These are phyloP conservation scores for Sebastes flavidus DNA, from an alignment of 2,797 vertebrate species.

Conservation along the genomic window DNA sequence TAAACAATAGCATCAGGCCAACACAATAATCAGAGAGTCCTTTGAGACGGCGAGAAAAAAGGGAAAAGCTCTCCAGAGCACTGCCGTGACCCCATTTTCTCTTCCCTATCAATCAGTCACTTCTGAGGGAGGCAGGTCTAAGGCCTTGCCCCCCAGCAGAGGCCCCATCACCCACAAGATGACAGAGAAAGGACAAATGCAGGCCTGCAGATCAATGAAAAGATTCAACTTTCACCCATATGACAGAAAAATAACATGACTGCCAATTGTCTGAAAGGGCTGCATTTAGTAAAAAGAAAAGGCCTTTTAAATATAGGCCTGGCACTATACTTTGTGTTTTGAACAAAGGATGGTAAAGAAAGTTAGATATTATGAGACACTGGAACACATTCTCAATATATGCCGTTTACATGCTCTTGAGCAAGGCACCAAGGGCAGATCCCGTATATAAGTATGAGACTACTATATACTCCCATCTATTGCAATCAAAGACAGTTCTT, in stretches of 20 bases:
- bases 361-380: not conserved
- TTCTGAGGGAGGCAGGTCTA: constrained; percentile 35
- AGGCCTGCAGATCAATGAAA: constrained; percentile 24
- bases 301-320: constrained; percentile 5
- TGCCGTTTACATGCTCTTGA: not conserved
- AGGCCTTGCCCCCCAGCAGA: constrained; percentile 25
- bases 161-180: constrained; percentile 32
- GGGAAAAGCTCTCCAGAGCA: constrained; percentile 13
- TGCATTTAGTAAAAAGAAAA: not conserved
- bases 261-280: not conserved
- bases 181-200: constrained; percentile 33
- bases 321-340: not conserved
- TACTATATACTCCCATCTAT: not conserved
- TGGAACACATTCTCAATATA: not conserved
- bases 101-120: constrained; percentile 56
- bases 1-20: constrained; percentile 40
- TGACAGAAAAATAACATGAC: constrained; percentile 14
- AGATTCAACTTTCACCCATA: constrained; percentile 19
- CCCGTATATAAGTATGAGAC: not conserved
- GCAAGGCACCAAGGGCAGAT: not conserved
- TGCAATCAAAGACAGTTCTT: not conserved
- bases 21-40: constrained; percentile 41
- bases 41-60: constrained; percentile 22
- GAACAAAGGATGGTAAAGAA: not conserved
- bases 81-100: constrained; percentile 52